These are phyloP conservation scores for Lateolabrax maculatus DNA, from an alignment of 2,797 vertebrate genomes.

Conservation along the genomic window DNA sequence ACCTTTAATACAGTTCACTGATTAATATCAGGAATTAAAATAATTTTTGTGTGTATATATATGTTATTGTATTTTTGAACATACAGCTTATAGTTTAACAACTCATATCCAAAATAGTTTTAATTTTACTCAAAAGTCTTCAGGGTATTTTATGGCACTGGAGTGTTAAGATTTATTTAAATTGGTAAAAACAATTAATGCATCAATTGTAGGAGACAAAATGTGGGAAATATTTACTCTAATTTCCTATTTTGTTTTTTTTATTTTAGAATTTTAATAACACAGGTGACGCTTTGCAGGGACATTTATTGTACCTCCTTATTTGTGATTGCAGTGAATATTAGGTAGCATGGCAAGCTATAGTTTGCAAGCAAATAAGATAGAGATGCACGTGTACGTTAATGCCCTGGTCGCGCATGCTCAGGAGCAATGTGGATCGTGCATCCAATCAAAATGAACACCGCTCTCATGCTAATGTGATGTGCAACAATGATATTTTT, in stretches of 20 bases:
- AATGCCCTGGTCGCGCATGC: conserved; percentile 50
- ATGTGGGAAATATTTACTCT: background rate
- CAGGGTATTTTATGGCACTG: background rate
- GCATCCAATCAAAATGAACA: conserved; percentile 52
- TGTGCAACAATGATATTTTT: conserved; percentile 14
- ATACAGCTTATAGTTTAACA: background rate
- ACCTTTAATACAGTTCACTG: background rate
- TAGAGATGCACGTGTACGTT: conserved; percentile 31
- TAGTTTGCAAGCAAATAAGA: conserved; percentile 1
- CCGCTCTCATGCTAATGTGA: conserved; percentile 31
- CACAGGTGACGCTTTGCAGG: background rate
- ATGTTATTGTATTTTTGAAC: background rate
- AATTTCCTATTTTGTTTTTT: background rate
- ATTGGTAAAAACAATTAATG: background rate
- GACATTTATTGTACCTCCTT: background rate
- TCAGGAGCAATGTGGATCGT: conserved; percentile 29
- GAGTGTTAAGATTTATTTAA: background rate
- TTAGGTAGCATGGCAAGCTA: background rate
- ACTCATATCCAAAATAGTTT: background rate
- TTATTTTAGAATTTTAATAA: background rate
- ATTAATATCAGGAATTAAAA: background rate
- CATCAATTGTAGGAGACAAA: background rate
- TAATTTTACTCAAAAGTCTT: background rate
- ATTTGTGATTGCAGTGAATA: background rate
- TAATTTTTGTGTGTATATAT: background rate